Evolutionary conservation across 2,113 vertebrate genomes (phyloP).

Genomic region (Coturnix japonica): DNA sequence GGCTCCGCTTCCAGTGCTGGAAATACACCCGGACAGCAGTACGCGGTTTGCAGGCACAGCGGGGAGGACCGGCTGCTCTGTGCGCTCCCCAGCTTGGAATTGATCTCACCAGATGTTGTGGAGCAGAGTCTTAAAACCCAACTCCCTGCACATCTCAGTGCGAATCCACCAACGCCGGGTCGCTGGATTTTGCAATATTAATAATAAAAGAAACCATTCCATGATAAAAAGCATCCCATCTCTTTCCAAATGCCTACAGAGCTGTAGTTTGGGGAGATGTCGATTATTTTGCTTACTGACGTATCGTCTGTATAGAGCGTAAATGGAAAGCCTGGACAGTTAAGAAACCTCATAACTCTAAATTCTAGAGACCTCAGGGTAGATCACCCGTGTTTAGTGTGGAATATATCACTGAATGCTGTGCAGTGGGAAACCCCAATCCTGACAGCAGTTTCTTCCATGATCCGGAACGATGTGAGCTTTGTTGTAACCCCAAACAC

Average conservation of each 20-base stretch:
- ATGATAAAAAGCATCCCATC: not conserved
- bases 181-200: not conserved
- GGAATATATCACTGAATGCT: not conserved
- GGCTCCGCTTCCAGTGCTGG: not conserved
- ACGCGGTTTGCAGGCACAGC: rapidly evolving
- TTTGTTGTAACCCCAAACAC: not conserved
- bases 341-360: not conserved
- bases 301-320: too few relatives aligned
- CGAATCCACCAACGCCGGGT: not conserved
- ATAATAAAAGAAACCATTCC: not conserved
- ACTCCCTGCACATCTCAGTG: rapidly evolving
- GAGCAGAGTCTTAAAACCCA: not conserved
- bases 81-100: not conserved
- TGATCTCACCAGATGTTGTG: not conserved
- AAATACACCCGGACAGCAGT: rapidly evolving
- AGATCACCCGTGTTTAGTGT: not conserved
- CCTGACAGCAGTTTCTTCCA: not conserved
- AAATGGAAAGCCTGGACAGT: not conserved
- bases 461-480: not conserved
- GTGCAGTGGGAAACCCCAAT: rapidly evolving
- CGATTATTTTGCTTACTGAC: not conserved
- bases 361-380: not conserved
- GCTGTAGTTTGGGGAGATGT: not conserved
- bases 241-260: not conserved
- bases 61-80: rapidly evolving